Conservation (phyloP, 2,888 invertebrate species). For the Polydrusus pterygomalis region DNA sequence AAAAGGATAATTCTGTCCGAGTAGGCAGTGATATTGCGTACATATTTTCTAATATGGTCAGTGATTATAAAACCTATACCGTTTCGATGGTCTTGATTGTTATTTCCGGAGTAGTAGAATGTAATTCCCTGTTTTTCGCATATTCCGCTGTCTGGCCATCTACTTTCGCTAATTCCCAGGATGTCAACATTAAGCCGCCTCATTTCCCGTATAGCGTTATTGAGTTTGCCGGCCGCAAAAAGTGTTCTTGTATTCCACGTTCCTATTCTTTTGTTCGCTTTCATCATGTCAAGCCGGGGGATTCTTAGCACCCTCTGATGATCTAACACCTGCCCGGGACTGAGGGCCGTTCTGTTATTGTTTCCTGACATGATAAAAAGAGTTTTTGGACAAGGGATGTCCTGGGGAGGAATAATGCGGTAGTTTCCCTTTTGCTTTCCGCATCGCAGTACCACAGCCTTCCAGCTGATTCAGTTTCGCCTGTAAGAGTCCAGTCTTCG, state of each 20-base stretch:
- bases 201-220: constrained; percentile 8
- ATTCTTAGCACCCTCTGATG: constrained; percentile 37
- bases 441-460: constrained; percentile 39
- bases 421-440: constrained; percentile 30
- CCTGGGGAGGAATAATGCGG: constrained; percentile 18
- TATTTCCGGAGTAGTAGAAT: too few relatives aligned
- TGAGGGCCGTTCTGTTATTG: background rate
- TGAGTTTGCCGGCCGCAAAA: constrained; percentile 6
- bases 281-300: too few relatives aligned
- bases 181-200: too few relatives aligned
- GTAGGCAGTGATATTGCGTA: constrained; percentile 19
- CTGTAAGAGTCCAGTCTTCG: too few relatives aligned
- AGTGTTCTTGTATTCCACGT: too few relatives aligned
- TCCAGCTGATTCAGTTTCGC: constrained; percentile 30
- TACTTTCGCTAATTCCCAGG: too few relatives aligned
- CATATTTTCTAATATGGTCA: constrained; percentile 2
- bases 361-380: constrained; percentile 23
- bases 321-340: constrained; percentile 23
- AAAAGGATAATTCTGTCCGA: constrained; percentile 27
- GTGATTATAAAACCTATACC: too few relatives aligned
- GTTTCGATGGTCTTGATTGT: too few relatives aligned
- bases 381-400: too few relatives aligned
- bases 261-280: background rate
- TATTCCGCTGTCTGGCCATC: too few relatives aligned
- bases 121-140: too few relatives aligned